Base-by-base conservation (phyloP, 1,140 invertebrate genomes). In the Formica exsecta region DNA sequence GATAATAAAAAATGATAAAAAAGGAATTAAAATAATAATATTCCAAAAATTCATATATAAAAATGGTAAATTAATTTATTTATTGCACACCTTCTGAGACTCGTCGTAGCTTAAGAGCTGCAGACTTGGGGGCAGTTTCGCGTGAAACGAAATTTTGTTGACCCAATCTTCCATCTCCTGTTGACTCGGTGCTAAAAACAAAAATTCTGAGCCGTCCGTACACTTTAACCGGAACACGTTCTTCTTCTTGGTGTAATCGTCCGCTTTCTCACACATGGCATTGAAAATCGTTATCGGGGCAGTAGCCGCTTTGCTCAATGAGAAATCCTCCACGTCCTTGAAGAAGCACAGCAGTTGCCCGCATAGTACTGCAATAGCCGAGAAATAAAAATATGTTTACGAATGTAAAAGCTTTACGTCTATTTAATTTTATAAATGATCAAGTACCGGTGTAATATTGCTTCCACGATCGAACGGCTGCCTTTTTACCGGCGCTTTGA, bases 341-440 rank as follows among this genome's bases (percentile, higher is more conserved):
- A 99, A 99, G 97, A 99, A 99, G 95, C 99, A 99, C 32, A 99
- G 95, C 83, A 99, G 94, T 94, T 99, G 99, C 0, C 99, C 99
- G 93, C 98, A 99, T 1, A 99, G 95, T 41, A 99, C 99, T 89
- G 92, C 9, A 93, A 87, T 36, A 1, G 91, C 83, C 13, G 22
- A 29, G 8, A 54, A 29, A 84, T 48, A 41, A 71, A 51, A 64
- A 38, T 66, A 44, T 2, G 5, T 76, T 87, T 73, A 4, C 2
- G 2, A 57, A 7, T 38, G 13, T 11, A 13, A 13, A 6, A 74
- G 19, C 11, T 70, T 62, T 41, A 61, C 2, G 3, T 54, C 0
- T n/a, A 8, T 65, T 8, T 64, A 54, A 85, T 85, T 62, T 51
- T 3, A 3, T 13, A 38, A 76, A 77, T 51, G 3, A 38, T 64